A percentile compares a stretch with the other conserved stretches of the same genome.
Conservation (phyloP, 2,888 invertebrate genomes). For the Apamea sordens region DNA sequence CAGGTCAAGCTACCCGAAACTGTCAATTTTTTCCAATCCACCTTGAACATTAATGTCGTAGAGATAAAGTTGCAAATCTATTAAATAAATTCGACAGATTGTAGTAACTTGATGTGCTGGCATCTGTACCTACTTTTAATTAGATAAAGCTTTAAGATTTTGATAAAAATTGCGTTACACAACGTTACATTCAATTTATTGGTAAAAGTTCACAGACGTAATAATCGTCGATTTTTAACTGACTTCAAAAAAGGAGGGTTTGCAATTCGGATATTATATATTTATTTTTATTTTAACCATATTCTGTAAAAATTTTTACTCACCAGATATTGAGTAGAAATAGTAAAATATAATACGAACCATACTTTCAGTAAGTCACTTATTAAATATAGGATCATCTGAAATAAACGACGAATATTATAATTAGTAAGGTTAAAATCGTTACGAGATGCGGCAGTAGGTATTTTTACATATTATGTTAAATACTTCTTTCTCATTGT, state of each 20-base stretch:
- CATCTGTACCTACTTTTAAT: neutral
- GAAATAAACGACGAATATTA: neutral
- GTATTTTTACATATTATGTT: neutral
- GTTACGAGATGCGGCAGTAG: neutral
- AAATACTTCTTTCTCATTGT: neutral
- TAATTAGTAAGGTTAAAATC: neutral
- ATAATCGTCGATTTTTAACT: neutral
- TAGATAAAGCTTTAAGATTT: neutral
- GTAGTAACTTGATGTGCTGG: no score
- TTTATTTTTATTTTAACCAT: no score
- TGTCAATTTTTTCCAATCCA: no score
- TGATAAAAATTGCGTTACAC: neutral
- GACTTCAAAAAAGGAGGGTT: no score
- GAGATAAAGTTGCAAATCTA: no score
- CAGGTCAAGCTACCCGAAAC: no score
- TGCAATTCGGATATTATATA: no score
- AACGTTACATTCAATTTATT: neutral
- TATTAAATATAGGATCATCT: slow-evolving; percentile 3
- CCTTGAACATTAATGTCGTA: no score
- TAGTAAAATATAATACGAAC: neutral
- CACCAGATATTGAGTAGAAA: neutral
- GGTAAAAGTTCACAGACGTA: neutral
- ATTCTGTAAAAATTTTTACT: neutral
- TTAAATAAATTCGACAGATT: no score
- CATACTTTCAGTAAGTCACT: slow-evolving; percentile 6